A percentile compares a stretch with the other conserved stretches of the same genome.
phyloP scores from a whole-genome alignment of 2,797 vertebrate species.

The Melanotaenia boesemani region DNA sequence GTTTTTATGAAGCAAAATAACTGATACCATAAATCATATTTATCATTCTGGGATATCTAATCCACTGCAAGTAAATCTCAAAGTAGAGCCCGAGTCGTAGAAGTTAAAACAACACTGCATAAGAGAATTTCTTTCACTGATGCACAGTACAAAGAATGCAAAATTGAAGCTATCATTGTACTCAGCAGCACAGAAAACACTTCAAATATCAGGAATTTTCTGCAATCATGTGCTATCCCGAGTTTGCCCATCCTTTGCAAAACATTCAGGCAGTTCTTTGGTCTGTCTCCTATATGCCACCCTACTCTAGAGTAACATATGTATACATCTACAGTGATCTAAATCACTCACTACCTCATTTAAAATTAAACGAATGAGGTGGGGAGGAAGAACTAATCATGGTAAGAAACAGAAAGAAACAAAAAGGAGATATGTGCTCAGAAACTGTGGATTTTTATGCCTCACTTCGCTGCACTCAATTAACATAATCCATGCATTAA shows the following conservation, averaged over 20 bases:
- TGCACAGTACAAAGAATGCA: constrained; percentile 47
- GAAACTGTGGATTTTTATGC: constrained; percentile 57
- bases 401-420: constrained; percentile 20
- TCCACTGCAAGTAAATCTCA: constrained; percentile 25
- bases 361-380: constrained; percentile 55
- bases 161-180: constrained; percentile 64
- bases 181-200: constrained; percentile 54
- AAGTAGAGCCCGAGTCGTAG: constrained; percentile 16
- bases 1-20: constrained; percentile 7
- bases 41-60: constrained; percentile 29
- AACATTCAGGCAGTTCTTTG: constrained; percentile 54
- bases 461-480: constrained; percentile 69
- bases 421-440: constrained; percentile 18
- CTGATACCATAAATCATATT: constrained; percentile 2
- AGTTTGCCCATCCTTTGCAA: constrained; percentile 60
- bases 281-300: constrained; percentile 49
- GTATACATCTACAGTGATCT: constrained; percentile 47
- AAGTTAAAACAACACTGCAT: constrained; percentile 31
- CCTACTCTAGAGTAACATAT: constrained; percentile 34
- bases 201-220: constrained; percentile 68
- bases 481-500: constrained; percentile 78
- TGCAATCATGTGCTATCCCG: constrained; percentile 53
- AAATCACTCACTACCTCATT: constrained; percentile 58
- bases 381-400: constrained; percentile 36
- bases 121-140: constrained; percentile 44